Percentiles rank a stretch among this genome's conserved stretches.
Conservation (phyloP, 2,888 invertebrate species). For the Heteromurus nitidus region DNA sequence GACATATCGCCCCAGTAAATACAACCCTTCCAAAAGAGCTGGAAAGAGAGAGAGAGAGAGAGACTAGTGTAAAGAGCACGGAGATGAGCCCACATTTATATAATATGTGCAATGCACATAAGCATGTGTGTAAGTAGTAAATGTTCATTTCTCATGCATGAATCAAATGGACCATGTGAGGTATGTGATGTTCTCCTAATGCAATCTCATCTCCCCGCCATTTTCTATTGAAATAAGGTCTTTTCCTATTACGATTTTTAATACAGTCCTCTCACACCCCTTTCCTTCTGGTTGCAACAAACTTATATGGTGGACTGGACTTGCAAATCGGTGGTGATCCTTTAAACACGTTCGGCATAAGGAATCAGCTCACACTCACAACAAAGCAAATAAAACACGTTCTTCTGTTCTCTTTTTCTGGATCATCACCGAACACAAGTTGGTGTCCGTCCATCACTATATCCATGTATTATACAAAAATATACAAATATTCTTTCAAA, state of each 20-base stretch:
- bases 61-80: constrained; percentile 5
- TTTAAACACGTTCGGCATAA: constrained; percentile 18
- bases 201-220: constrained; percentile 65
- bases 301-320: neutral
- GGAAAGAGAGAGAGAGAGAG: neutral
- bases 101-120: constrained; percentile 49
- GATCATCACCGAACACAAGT: constrained; percentile 27
- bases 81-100: constrained; percentile 46
- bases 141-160: constrained; percentile 71
- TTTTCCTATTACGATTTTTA: constrained; percentile 67
- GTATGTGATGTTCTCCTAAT: constrained; percentile 66
- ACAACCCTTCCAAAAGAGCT: neutral
- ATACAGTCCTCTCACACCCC: constrained; percentile 44
- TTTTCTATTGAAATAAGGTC: constrained; percentile 67
- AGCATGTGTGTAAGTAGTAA: constrained; percentile 35
- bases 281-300: neutral
- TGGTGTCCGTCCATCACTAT: too few relatives aligned
- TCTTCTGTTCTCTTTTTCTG: neutral
- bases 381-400: constrained; percentile 20
- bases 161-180: constrained; percentile 71
- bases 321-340: neutral
- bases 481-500: constrained; percentile 47
- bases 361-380: neutral
- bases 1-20: constrained; percentile 15
- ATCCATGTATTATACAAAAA: neutral